phyloP scores from a whole-genome alignment of 2,113 vertebrate species.

The Manacus vitellinus region DNA sequence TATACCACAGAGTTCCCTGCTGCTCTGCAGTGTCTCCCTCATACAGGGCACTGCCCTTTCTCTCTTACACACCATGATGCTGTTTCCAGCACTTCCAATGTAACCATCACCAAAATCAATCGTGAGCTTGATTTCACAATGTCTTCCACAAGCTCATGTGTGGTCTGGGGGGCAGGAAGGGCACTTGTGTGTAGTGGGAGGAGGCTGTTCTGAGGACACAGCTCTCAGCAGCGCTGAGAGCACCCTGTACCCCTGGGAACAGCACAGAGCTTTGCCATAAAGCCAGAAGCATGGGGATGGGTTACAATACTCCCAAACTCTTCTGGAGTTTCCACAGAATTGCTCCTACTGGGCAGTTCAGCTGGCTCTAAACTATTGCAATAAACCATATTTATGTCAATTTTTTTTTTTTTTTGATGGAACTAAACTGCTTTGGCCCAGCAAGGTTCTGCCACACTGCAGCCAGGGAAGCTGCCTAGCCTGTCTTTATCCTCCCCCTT shows the following conservation, averaged over 20 bases:
- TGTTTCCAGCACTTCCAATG: background rate
- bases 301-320: background rate
- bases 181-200: background rate
- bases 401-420: background rate
- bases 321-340: background rate
- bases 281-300: background rate
- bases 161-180: background rate
- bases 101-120: background rate
- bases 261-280: background rate
- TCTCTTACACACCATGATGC: background rate
- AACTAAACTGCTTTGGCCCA: background rate
- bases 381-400: background rate
- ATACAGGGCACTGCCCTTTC: background rate
- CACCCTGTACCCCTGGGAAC: background rate
- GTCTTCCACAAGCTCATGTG: background rate
- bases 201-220: background rate
- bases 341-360: background rate
- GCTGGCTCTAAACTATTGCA: background rate
- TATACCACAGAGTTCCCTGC: background rate
- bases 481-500: slow-evolving; percentile 6
- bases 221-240: background rate
- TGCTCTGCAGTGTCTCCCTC: background rate
- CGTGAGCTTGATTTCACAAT: background rate
- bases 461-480: background rate
- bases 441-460: background rate